Conservation (phyloP, 2,888 invertebrate species). For the Terebella lapidaria region DNA sequence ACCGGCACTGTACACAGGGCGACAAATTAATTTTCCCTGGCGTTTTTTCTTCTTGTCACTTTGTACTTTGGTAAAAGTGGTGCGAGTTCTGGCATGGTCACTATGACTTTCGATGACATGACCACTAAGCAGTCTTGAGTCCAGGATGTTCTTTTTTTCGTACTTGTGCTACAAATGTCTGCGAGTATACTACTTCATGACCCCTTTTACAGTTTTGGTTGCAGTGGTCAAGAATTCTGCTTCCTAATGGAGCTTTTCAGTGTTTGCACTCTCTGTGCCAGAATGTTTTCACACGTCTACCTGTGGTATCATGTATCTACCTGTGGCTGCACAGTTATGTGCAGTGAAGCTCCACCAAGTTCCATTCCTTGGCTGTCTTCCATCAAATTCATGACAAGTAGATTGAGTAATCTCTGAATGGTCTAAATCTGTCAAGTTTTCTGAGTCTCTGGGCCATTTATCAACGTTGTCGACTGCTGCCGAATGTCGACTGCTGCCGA, state of each 20-base stretch:
- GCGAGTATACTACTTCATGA: too few species aligned
- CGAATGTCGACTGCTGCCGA: too few species aligned
- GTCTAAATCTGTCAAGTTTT: slow-evolving; percentile 14
- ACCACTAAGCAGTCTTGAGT: too few species aligned
- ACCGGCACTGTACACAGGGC: slow-evolving; percentile 4
- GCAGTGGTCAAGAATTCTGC: too few species aligned
- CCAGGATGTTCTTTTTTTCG: too few species aligned
- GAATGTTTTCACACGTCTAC: too few species aligned
- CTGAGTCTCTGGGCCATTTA: slow-evolving; percentile 8
- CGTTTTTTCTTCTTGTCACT: background rate
- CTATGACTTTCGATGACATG: too few species aligned
- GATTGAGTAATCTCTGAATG: slow-evolving; percentile 8
- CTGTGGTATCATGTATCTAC: slow-evolving; percentile 4
- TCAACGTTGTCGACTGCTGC: slow-evolving; percentile 9
- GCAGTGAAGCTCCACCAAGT: slow-evolving; percentile 8
- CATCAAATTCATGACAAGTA: slow-evolving; percentile 8
- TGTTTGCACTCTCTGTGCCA: too few species aligned
- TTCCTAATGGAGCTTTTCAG: too few species aligned
- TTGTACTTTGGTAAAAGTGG: background rate
- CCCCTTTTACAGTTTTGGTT: too few species aligned
- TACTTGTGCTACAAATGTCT: too few species aligned
- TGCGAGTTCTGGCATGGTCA: too few species aligned
- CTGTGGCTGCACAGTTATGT: slow-evolving; percentile 9
- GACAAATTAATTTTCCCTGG: background rate
- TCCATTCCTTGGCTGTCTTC: slow-evolving; percentile 7